A percentile compares a stretch with the other conserved stretches of the same genome.
Evolutionary conservation across 2,888 invertebrate genomes (phyloP).

Genomic region (Orchesellides sinensis): DNA sequence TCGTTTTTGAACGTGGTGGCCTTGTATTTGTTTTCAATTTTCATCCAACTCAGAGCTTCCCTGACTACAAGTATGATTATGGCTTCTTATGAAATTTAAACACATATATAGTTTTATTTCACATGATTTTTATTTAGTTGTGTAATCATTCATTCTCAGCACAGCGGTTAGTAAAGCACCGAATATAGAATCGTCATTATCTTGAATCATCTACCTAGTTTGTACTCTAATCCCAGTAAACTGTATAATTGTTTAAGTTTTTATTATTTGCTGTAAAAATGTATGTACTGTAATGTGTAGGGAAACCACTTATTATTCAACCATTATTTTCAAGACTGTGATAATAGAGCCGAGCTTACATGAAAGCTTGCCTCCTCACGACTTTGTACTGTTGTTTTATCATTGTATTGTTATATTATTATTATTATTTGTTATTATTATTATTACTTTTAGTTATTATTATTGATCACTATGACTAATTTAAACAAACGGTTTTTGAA

Average conservation of each 20-base stretch:
- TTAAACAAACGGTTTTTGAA: background rate
- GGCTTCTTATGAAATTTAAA: background rate
- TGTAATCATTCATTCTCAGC: constrained; percentile 42
- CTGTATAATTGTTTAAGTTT: background rate
- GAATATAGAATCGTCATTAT: constrained; percentile 41
- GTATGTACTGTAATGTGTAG: constrained; percentile 40
- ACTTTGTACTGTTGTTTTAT: constrained; percentile 69
- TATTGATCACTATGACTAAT: constrained; percentile 6
- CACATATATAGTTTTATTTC: background rate
- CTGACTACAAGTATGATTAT: constrained; percentile 84
- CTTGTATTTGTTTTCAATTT: constrained; percentile 97
- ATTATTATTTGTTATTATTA: constrained; percentile 31
- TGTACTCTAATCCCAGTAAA: constrained; percentile 10
- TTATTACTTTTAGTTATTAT: background rate
- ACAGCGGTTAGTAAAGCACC: constrained; percentile 15
- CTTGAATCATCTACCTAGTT: constrained; percentile 44
- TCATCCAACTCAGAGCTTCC: constrained; percentile 93
- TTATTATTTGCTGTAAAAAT: constrained; percentile 36
- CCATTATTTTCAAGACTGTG: constrained; percentile 72
- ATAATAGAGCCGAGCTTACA: constrained; percentile 72
- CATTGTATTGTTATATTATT: constrained; percentile 43
- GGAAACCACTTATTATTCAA: constrained; percentile 55
- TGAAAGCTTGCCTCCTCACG: constrained; percentile 70
- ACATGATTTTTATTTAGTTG: constrained; percentile 16
- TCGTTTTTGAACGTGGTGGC: constrained; percentile 92